Base-by-base conservation (phyloP, 2,888 invertebrate species). In the Tanaodytes sp. region DNA sequence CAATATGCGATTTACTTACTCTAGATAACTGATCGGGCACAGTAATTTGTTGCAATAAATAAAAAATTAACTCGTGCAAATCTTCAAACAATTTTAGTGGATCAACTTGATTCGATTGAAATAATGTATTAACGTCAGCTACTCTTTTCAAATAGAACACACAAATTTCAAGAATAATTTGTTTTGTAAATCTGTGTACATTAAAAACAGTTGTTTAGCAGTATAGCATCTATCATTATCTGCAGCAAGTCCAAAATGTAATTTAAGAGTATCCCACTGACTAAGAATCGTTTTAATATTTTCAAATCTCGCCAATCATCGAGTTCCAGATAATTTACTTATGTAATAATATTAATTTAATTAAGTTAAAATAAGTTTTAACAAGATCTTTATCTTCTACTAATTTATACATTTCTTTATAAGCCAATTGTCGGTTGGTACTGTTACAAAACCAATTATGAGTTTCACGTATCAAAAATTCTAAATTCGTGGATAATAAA, bases 251-350 rank as follows among this genome's bases (percentile, higher is more conserved):
- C 52, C 59, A 33, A 62, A 63, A 30, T 76, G 75, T 16, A 79
- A 52, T 63, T 78, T 59, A 18, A 80, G 69, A 40, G 74, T 72
- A 9, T 80, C 77, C 80, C 77, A 79, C 49, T 80, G 79, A 40
- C 45, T 19, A 3, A 64, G 31, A 57, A 70, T 61, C 2, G 20
- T 37, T 45, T 70, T 36, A 0, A 70, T 65, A 6, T 54, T 9
- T 20, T 64, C 27, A 3, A n/a, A 4, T n/a, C 36, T 4, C 6
- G 36, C 36, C 12, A 33, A 12, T 12, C 36, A 33, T 4, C 36
- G 36, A n/a, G 36, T 33, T 33, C 36, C 36, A 12, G 36, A 33
- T 33, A 33, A 33, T 33, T 33, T 33, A 12, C 11, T 4, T 12
- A n/a, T n/a, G n/a, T n/a, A n/a, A n/a, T n/a, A n/a, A n/a, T n/a